phyloP scores from a whole-genome alignment of 1,140 invertebrate genomes.

The Augochlora pura region DNA sequence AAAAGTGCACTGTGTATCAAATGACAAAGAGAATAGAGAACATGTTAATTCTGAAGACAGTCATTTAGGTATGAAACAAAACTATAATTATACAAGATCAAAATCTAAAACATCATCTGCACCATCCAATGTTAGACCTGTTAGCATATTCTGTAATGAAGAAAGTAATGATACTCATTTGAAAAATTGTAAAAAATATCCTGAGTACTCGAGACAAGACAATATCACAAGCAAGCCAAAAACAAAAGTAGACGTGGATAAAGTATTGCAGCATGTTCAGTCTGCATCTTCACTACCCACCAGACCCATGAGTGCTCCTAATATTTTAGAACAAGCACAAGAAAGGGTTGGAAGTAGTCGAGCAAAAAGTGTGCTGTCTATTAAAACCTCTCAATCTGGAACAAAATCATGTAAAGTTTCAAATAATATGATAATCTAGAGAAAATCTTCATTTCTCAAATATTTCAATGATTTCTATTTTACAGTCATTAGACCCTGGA shows the following conservation, averaged over 20 bases:
- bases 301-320: slow-evolving; percentile 49
- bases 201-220: slow-evolving; percentile 5
- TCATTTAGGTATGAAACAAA: slow-evolving; percentile 7
- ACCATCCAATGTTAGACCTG: slow-evolving; percentile 10
- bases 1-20: slow-evolving; percentile 60
- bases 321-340: slow-evolving; percentile 43
- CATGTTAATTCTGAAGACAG: not conserved
- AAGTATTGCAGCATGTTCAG: slow-evolving; percentile 1
- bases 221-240: not conserved
- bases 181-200: not conserved
- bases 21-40: slow-evolving; percentile 55
- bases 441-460: not conserved
- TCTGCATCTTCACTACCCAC: not conserved
- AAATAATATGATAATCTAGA: not conserved
- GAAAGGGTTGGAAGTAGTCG: slow-evolving; percentile 54
- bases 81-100: slow-evolving; percentile 4
- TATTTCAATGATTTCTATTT: slow-evolving; percentile 10
- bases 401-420: slow-evolving; percentile 70
- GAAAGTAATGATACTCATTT: not conserved
- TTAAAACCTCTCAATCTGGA: slow-evolving; percentile 56
- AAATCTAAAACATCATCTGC: not conserved
- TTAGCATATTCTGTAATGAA: not conserved
- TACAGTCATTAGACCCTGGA: slow-evolving; percentile 80
- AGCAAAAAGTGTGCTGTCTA: slow-evolving; percentile 54
- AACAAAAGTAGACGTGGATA: slow-evolving; percentile 8